phyloP scores from a whole-genome alignment of 2,797 vertebrate species.

The Rhinichthys osculus region DNA sequence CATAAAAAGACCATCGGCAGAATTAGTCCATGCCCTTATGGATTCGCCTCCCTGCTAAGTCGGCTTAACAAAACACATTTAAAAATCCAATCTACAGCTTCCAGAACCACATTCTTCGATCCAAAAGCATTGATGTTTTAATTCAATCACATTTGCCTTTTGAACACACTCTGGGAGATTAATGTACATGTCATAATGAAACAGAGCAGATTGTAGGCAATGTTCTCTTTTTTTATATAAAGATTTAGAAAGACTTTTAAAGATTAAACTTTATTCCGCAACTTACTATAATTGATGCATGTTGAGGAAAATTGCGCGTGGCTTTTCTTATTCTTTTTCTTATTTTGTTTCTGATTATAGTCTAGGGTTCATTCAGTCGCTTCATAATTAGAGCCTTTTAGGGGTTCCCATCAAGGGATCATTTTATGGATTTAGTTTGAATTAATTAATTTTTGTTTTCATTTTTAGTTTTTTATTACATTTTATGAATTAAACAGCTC shows the following conservation, averaged over 20 bases:
- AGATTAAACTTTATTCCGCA: not conserved
- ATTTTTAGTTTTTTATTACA: no score
- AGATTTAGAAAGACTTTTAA: not conserved
- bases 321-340: no score
- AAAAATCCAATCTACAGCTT: conserved; percentile 47
- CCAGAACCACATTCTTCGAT: conserved; percentile 37
- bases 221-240: not conserved
- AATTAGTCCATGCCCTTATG: conserved; percentile 48
- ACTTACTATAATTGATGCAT: not conserved
- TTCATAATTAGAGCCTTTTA: not conserved
- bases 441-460: no score
- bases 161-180: conserved; percentile 24
- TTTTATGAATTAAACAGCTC: no score
- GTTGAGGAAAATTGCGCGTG: not conserved
- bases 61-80: conserved; percentile 50
- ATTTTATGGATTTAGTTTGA: no score
- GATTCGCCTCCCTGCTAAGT: conserved; percentile 42
- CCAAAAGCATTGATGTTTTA: conserved; percentile 45
- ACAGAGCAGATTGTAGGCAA: not conserved
- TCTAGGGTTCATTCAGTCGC: not conserved
- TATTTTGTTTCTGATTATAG: no score
- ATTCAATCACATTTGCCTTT: conserved; percentile 30
- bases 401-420: not conserved
- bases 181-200: conserved; percentile 29
- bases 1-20: conserved; percentile 54